A percentile compares a stretch with the other conserved stretches of the same genome.
Conservation (phyloP, 2,797 vertebrate species). For the Loriculus beryllinus region DNA sequence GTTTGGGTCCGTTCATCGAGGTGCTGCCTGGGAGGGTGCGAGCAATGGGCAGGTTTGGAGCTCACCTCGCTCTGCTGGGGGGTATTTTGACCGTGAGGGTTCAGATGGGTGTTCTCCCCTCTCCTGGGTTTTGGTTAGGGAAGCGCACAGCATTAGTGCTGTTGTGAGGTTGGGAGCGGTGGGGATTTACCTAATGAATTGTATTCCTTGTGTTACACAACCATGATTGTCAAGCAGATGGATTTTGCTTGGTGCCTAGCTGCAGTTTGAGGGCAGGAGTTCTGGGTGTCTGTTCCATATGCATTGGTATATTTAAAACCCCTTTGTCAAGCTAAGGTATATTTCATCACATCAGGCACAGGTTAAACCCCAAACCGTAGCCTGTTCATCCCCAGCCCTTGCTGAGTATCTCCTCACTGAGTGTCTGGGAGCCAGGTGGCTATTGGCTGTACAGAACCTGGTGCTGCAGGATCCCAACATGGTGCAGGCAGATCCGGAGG, state of each 20-base stretch:
- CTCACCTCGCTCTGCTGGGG: not conserved
- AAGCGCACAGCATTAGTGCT: not conserved
- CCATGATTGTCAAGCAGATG: not conserved
- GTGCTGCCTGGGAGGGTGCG: not conserved
- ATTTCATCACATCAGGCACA: not conserved
- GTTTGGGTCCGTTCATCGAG: rapidly evolving
- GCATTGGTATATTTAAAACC: not conserved
- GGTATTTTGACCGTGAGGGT: rapidly evolving
- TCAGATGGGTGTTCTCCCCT: rapidly evolving
- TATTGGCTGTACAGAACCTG: not conserved
- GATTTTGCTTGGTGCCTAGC: not conserved
- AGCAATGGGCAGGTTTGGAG: not conserved
- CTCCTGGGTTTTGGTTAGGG: not conserved
- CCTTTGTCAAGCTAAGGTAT: not conserved
- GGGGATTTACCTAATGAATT: not conserved
- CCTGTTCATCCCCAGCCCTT: not conserved
- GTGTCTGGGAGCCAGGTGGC: rapidly evolving
- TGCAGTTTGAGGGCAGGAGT: not conserved
- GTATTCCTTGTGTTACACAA: not conserved
- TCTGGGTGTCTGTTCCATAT: rapidly evolving
- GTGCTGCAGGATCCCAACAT: rapidly evolving
- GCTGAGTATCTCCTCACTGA: no score
- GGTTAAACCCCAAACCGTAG: rapidly evolving
- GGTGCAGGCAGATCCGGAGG: rapidly evolving
- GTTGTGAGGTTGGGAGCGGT: rapidly evolving